Percentiles rank a stretch among this genome's conserved stretches.
These are phyloP conservation scores for Tetranychus piercei DNA, from an alignment of 2,888 invertebrate species.

Conservation along the genomic window DNA sequence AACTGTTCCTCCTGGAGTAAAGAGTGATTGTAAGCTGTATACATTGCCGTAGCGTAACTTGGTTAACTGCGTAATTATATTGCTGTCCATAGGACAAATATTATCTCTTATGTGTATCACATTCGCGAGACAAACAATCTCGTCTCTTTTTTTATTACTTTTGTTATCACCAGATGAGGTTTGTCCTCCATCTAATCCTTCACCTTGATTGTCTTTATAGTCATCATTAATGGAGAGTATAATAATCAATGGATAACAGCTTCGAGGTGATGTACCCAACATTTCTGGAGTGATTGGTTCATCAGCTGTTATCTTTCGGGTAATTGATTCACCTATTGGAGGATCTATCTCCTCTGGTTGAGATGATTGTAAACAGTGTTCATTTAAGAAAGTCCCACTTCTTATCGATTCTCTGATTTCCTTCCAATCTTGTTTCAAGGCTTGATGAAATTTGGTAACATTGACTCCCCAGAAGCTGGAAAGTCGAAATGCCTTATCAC, in stretches of 20 bases:
- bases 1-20: conserved; percentile 11
- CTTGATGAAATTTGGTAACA: conserved; percentile 16
- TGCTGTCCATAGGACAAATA: conserved; percentile 57
- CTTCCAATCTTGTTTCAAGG: conserved; percentile 16
- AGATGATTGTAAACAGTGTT: conserved; percentile 1
- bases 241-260: conserved; percentile 57
- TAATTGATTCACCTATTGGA: background rate
- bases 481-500: conserved; percentile 20
- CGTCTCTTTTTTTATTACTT: conserved; percentile 16
- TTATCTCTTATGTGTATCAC: conserved; percentile 65
- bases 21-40: conserved; percentile 19
- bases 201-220: background rate
- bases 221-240: conserved; percentile 36
- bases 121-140: conserved; percentile 50
- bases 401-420: conserved; percentile 14
- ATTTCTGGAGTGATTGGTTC: conserved; percentile 12
- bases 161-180: background rate
- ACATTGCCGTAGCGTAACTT: conserved; percentile 54
- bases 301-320: background rate
- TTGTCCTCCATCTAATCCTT: background rate
- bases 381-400: conserved; percentile 11
- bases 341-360: conserved; percentile 13
- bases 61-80: conserved; percentile 62
- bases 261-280: conserved; percentile 42
- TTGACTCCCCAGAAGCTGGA: conserved; percentile 19